Base-by-base conservation (phyloP, 1,140 invertebrate genomes). In the Drosophila kanapiae region DNA sequence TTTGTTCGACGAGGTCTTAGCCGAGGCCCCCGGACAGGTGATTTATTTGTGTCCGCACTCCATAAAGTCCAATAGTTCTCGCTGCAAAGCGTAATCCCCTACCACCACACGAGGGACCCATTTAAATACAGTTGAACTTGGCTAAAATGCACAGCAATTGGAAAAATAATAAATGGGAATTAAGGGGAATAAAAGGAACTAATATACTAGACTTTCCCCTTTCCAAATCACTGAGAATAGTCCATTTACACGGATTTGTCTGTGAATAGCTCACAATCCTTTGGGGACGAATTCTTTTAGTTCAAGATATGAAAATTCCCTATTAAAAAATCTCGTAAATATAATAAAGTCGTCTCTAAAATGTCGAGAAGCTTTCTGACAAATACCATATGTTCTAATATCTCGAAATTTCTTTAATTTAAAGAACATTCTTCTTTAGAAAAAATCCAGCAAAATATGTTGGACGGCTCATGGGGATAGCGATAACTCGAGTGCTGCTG, bases 11-110 rank as follows among this genome's bases (percentile, higher is more conserved):
- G 40, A 45, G 47, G 56, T 53, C 48, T 67, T 47, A 59, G 64
- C 43, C 56, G 31, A 43, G 70, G 37, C 60, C 57, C 38, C 51
- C 61, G 51, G 74, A 53, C 74, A 76, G 74, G 74, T 76, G 74
- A 76, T 76, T 76, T 76, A 76, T 76, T 59, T 76, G 61, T 57
- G 74, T 67, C 74, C 74, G 62, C 72, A 76, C 60, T 76, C 74
- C 62, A 67, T 67, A 76, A 76, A 64, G 54, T 75, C 72, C 72
- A 57, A 33, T 29, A 31, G 45, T 59, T 35, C 53, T 31, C 31
- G 29, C 42, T 35, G 29, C 69, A 59, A 29, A 47, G 6, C 54
- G 43, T 72, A 72, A 72, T 72, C 45, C 67, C 54, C 35, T 13
- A 43, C 69, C 43, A 40, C 37, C 62, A 29, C 31, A 53, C 47